Base-by-base conservation (phyloP, 2,113 vertebrate species). In the Nyctereutes procyonoides region DNA sequence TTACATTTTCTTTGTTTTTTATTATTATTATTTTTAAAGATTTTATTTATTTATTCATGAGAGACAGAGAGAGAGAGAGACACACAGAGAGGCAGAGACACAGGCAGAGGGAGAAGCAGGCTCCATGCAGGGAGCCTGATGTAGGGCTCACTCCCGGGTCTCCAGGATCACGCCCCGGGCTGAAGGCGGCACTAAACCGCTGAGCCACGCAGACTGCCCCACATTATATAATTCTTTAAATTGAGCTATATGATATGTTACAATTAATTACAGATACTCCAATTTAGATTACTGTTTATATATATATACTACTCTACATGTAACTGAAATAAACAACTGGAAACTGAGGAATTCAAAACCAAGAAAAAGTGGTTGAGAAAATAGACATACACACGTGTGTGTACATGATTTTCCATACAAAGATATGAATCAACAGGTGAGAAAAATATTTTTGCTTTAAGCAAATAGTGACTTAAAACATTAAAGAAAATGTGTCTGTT, bases 351-450 rank as follows among this genome's bases (percentile, higher is more conserved):
- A 51, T 53, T 96, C 6, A n/a, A 96, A 88, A 93, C 17, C 51
- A 4, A 84, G 38, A 60, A 71, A 92, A 93, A 97, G 5, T 67
- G 48, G 35, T 91, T 79, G 30, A 92, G 96, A 93, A 93, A 96
- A 85, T 74, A 26, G 82, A 56, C 60, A 30, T 12, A 63, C 56
- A 43, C 22, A 24, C 13, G 32, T 73, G 8, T 53, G 4, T 77
- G 63, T 60, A 10, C 35, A 77, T 24, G 88, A 82, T 83, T 96
- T 96, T 93, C 60, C 92, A 77, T 77, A 81, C 84, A 87, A 96
- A 91, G 5, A 65, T 63, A 63, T 19, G 14, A 84, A 79, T 65
- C 74, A 28, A 81, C 65, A 92, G 67, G 83, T 87, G 35, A 63
- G 8, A 43, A 77, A 84, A 83, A 30, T 35, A 8, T 28, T 85